phyloP scores from a whole-genome alignment of 2,113 vertebrate species.

The Rallus limicola region DNA sequence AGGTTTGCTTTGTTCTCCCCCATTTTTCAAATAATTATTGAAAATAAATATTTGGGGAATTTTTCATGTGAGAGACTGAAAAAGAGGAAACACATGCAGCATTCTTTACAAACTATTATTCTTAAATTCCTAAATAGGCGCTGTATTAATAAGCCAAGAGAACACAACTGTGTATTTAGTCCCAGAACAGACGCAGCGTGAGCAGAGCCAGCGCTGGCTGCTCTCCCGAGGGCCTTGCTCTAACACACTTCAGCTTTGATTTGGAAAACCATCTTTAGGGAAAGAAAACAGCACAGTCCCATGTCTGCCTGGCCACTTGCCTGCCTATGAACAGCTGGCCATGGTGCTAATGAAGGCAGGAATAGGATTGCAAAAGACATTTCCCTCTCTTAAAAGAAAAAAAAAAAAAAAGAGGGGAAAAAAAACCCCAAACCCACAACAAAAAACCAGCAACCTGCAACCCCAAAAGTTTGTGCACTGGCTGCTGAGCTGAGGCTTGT shows the following conservation, averaged over 20 bases:
- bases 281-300: background rate
- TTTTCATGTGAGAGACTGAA: background rate
- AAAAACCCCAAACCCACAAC: background rate
- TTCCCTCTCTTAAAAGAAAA: background rate
- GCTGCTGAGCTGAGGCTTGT: background rate
- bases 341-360: background rate
- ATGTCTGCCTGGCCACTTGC: background rate
- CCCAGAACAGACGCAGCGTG: background rate
- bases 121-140: background rate
- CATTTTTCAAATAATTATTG: background rate
- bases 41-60: slow-evolving; percentile 11
- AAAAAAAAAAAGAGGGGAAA: background rate
- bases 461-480: background rate
- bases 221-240: background rate
- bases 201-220: background rate
- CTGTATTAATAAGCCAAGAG: slow-evolving; percentile 12
- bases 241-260: background rate
- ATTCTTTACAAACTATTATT: slow-evolving; percentile 3
- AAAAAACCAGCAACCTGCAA: background rate
- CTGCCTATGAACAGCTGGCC: background rate
- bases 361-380: background rate
- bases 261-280: background rate
- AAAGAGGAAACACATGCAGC: background rate
- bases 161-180: background rate
- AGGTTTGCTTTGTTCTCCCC: background rate